Percentiles rank a stretch among this genome's conserved stretches.
These are phyloP conservation scores for Pseudococcus jackbeardsleyi DNA, from an alignment of 2,888 invertebrate genomes.

Conservation along the genomic window DNA sequence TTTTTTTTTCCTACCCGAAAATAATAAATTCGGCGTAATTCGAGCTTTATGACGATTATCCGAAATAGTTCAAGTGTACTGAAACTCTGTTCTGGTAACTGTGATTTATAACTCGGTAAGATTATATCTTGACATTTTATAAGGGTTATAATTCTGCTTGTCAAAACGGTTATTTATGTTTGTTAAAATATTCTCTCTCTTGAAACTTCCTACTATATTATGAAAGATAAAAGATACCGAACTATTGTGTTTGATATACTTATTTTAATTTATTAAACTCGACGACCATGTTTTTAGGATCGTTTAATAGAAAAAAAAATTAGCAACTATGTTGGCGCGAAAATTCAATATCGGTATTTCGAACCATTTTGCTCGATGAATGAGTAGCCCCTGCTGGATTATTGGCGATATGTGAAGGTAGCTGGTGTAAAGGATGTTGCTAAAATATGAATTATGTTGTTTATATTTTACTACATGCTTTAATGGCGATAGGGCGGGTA, in stretches of 20 bases:
- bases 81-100: slow-evolving; percentile 43
- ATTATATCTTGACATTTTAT: slow-evolving; percentile 61
- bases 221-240: slow-evolving; percentile 58
- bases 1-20: not conserved
- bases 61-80: slow-evolving; percentile 54
- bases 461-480: too few relatives aligned
- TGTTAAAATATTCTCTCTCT: slow-evolving; percentile 59
- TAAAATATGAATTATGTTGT: too few relatives aligned
- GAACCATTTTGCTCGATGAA: too few relatives aligned
- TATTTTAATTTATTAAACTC: slow-evolving; percentile 55
- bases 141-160: slow-evolving; percentile 60
- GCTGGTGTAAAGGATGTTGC: too few relatives aligned
- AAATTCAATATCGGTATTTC: too few relatives aligned
- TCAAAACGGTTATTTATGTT: slow-evolving; percentile 59
- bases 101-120: slow-evolving; percentile 60
- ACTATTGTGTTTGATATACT: slow-evolving; percentile 47
- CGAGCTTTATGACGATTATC: slow-evolving; percentile 54
- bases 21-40: slow-evolving; percentile 57
- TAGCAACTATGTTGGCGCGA: not conserved
- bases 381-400: too few relatives aligned
- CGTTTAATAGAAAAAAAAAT: not conserved
- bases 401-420: too few relatives aligned
- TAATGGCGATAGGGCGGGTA: too few relatives aligned
- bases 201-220: slow-evolving; percentile 48
- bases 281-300: not conserved